Evolutionary conservation across 2,888 invertebrate species (phyloP), one percentile per base, ranked within the genome.

Genomic region (Thymelicus acteon): DNA sequence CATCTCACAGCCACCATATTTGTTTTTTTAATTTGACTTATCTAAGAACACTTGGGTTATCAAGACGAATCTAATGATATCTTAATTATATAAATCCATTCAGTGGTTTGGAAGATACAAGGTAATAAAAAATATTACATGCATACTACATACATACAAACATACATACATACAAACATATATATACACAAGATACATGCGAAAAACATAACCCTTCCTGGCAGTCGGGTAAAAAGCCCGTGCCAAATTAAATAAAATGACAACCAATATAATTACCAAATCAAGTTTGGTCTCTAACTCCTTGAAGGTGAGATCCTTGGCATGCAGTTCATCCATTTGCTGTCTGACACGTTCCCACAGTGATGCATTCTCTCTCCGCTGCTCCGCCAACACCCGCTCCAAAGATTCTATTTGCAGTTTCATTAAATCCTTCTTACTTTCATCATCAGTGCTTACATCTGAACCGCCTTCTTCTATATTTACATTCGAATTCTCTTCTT

Each of bases 261-360:
- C 4, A 60, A 47, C 2, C 44, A 49, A 31, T 47, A 60, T 63
- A 80, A 86, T 83, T 80, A 95, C 95, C 85, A 85, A 76, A 76
- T 95, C 94, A 58, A 95, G 79, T 82, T 94, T 95, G n/a, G 75
- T 74, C 75, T 95, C 94, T 44, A 94, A 78, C 10, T 94, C 94
- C 73, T 91, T 94, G 31, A 89, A 91, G 0, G 78, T 84, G 6
- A 84, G 81, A 71, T 94, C 93, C 74, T 88, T 94, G 15, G 86
- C 85, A 24, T 87, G 85, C 12, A 91, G 39, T 49, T 92, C 90
- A 71, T 93, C 90, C 0, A 82, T 77, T 24, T 92, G 92, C 67
- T 88, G 89, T 71, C 89, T 92, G 0, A 90, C 80, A 72, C 84
- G 80, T 6, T 91, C 91, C 66, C 85, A 82, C 8, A 94, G 72